Conservation (phyloP, 2,113 vertebrate genomes). For the Bettongia penicillata region DNA sequence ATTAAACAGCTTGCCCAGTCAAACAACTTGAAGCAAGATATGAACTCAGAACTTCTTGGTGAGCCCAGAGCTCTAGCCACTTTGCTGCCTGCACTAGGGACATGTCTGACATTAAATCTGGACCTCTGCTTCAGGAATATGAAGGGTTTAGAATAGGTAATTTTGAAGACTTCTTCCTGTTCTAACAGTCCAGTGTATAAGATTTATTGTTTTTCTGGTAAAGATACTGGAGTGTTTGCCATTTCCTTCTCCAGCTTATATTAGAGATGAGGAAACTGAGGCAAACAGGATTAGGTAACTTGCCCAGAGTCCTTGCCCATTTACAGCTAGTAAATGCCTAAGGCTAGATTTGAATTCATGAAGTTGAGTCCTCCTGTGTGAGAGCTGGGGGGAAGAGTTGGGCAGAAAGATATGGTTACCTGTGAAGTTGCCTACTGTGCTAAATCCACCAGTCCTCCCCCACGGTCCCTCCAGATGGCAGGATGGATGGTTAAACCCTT, state of each 20-base stretch:
- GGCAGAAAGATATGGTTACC: not conserved
- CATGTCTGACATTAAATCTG: not conserved
- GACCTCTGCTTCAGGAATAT: not conserved
- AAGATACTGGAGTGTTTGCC: no score
- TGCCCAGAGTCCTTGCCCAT: no score
- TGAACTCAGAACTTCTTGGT: not conserved
- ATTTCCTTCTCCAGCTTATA: no score
- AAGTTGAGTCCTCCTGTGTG: no score
- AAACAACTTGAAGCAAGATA: not conserved
- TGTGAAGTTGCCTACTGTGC: not conserved
- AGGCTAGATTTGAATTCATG: no score
- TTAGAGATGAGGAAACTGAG: no score
- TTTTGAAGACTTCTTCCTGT: not conserved
- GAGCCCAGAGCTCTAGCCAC: not conserved
- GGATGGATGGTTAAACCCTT: not conserved
- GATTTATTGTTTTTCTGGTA: not conserved
- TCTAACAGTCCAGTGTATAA: not conserved
- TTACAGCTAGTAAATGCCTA: no score
- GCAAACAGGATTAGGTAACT: no score
- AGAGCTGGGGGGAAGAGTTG: not conserved
- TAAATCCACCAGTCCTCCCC: not conserved
- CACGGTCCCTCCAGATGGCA: not conserved
- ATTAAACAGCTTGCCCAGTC: not conserved
- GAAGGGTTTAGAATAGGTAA: not conserved
- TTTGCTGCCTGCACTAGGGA: not conserved